Base-by-base conservation (phyloP, 30 jellyfish, hydroid and myxozoan genomes). In the Turritopsis dohrnii region DNA sequence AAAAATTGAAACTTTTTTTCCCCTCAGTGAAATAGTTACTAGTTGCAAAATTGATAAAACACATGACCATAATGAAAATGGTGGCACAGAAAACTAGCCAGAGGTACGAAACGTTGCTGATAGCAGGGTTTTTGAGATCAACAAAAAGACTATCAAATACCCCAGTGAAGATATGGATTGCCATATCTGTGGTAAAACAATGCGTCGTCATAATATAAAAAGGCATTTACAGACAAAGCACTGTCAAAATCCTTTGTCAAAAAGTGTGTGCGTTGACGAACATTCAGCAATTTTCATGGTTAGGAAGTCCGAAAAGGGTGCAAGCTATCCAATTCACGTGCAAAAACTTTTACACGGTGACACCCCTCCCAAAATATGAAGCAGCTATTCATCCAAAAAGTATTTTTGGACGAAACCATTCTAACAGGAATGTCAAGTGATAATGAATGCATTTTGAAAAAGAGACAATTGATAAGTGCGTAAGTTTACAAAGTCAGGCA, bases 391-490 rank as follows among this genome's bases (percentile, higher is more conserved):
- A 13, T 52, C 79, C 71, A 27, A 81, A 41, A 41, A 13, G 13
- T 13, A 41, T 41, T 41, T 41, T 41, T 41, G 13, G 60, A 41
- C 5, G 60, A 75, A 25, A 71, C 25, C 0, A 41, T 22, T 20
- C 74, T 84, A 0, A 52, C 24, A 8, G 86, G 27, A 13, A 25
- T 84, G 75, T 18, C 82, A 23, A 79, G 86, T 31, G 52, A 53
- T 23, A 52, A 71, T 25, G 65, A 76, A 23, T 65, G 72, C 28
- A 28, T 76, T 27, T 66, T 84, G 71, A 21, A 76, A 20, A 82
- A 8, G 91, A 41, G 21, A 84, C 72, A 16, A 76, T 84, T 8
- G 52, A 75, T n/a, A 76, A 76, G 27, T 84, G 91, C 52, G 16
- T 53, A 8, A 76, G 29, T 52, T 17, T 21, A 60, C 23, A 76